Conservation (phyloP, 2,113 vertebrate genomes). For the Chamaetylas fuelleborni region DNA sequence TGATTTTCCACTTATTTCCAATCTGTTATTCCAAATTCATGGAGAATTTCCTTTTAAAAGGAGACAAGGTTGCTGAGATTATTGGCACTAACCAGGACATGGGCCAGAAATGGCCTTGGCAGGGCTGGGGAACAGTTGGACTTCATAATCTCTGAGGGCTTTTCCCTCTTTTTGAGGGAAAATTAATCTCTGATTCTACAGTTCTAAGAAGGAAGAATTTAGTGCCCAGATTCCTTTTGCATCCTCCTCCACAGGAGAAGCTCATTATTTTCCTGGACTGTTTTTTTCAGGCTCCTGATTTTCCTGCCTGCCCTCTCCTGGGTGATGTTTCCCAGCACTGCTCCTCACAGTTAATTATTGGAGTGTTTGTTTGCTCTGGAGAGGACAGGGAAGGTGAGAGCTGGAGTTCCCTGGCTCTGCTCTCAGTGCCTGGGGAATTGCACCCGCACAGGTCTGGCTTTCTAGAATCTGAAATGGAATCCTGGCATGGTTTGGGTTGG, state of each 20-base stretch:
- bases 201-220: neutral
- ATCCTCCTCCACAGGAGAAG: neutral
- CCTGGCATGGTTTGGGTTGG: neutral
- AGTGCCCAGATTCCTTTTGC: neutral
- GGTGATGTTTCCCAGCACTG: neutral
- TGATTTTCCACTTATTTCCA: neutral
- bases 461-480: neutral
- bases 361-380: neutral
- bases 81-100: neutral
- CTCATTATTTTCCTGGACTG: neutral
- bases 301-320: neutral
- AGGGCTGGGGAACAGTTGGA: neutral
- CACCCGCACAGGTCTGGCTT: neutral
- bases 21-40: neutral
- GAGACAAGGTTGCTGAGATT: neutral
- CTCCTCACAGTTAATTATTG: neutral
- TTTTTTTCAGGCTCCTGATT: rapidly evolving
- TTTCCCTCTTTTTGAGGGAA: neutral
- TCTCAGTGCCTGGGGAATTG: neutral
- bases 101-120: neutral
- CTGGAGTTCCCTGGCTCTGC: neutral
- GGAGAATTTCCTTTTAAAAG: neutral
- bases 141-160: neutral
- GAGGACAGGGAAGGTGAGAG: neutral
- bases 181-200: neutral